Evolutionary conservation across 2,797 vertebrate genomes (phyloP), one percentile per base, ranked within the genome.

Genomic region (Diplodus puntazzo): DNA sequence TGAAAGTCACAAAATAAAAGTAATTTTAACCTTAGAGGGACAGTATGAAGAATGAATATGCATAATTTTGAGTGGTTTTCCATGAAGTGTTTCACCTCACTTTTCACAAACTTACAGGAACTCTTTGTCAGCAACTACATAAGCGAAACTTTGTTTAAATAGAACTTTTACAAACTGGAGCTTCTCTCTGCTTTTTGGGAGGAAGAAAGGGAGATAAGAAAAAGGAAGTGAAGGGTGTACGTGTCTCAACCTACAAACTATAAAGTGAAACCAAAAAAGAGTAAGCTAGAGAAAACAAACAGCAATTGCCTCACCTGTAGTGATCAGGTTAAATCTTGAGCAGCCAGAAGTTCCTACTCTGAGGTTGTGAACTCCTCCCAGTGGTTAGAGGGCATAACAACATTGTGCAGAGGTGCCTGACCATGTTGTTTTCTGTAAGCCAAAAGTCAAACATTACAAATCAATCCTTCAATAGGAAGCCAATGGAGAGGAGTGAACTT

Each of bases 1-100:
- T 20, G 30, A 80, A 81, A 81, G 73, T 75, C 30, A 64, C 11
- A 20, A 21, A 49, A 48, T n/a, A 65, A 70, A 55, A 46, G 3
- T 10, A 66, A 80, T 50, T 73, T 45, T 21, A 59, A 72, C 71
- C 60, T 77, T 73, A 73, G 27, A 74, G 70, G 20, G 13, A 17
- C 20, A 7, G 9, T 73, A 55, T 27, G 53, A 75, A 79, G 63
- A 25, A 50, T 66, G 42, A 50, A 69, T 45, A 18, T 75, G 55
- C 9, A 50, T 70, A 69, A 67, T 45, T 59, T 70, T 20, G 11
- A 52, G 30, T 14, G 45, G 39, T 50, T 80, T 75, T 62, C n/a
- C 21, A 20, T 21, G 21, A 68, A 68, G 50, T 57, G 60, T 23
- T 30, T 18, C 14, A 27, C 39, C 20, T 0, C n/a, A 10, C 11